Conservation (phyloP, 2,113 vertebrate species). For the Rhizomys pruinosus region DNA sequence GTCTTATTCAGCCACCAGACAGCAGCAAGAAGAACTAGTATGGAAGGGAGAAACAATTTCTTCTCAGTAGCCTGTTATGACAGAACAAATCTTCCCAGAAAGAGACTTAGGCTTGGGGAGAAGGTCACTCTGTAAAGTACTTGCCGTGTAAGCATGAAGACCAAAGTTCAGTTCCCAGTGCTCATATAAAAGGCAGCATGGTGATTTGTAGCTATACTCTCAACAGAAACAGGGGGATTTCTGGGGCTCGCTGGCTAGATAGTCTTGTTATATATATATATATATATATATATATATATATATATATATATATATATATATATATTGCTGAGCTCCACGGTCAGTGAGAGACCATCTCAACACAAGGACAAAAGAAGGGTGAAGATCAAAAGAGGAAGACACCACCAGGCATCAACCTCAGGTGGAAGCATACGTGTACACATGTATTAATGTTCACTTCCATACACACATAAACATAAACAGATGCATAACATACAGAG, state of each 20-base stretch:
- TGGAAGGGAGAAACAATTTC: neutral
- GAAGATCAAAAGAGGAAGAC: too few species aligned
- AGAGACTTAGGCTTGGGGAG: neutral
- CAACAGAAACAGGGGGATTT: neutral
- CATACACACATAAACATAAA: neutral
- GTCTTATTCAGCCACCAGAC: constrained; percentile 67
- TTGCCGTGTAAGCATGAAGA: neutral
- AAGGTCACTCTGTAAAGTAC: neutral
- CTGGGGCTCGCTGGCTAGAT: neutral
- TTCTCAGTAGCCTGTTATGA: neutral
- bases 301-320: too few species aligned
- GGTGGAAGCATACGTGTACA: neutral
- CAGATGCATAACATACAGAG: too few species aligned
- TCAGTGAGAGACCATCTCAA: too few species aligned
- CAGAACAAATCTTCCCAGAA: constrained; percentile 7
- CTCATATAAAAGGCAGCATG: neutral
- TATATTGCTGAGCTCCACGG: neutral
- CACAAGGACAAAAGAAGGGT: too few species aligned
- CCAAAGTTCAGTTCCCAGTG: neutral
- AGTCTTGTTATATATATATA: too few species aligned
- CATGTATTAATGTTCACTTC: neutral
- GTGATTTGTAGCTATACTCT: neutral
- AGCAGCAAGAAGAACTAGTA: constrained; percentile 52
- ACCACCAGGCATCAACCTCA: neutral
- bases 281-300: too few species aligned